Percentiles rank a stretch among this genome's conserved stretches.
phyloP scores from a whole-genome alignment of 2,113 vertebrate species.

The Cyrtonyx montezumae region DNA sequence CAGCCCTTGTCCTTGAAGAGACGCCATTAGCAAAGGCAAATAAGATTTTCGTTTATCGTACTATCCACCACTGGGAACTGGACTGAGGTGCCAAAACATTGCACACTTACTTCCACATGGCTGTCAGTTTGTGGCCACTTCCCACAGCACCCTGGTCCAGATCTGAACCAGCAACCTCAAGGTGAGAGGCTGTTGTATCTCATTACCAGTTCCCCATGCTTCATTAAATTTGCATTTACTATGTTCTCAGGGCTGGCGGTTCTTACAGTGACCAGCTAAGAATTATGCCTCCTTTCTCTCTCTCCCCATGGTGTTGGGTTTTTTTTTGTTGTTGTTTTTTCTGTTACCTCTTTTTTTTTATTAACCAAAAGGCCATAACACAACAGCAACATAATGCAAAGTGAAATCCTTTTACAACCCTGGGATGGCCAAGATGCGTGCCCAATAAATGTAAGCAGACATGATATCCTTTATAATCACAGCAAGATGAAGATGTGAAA shows the following conservation, averaged over 20 bases:
- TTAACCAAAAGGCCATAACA: background rate
- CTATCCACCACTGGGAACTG: background rate
- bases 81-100: background rate
- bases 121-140: constrained; percentile 8
- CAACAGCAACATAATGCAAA: constrained; percentile 68
- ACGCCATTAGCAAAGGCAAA: background rate
- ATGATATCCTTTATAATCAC: constrained; percentile 72
- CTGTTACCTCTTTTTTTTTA: background rate
- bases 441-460: constrained; percentile 68
- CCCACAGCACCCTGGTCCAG: background rate
- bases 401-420: constrained; percentile 60
- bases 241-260: constrained; percentile 6
- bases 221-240: constrained; percentile 60
- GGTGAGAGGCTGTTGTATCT: constrained; percentile 35
- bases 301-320: no score
- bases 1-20: background rate
- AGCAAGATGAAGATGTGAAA: constrained; percentile 71
- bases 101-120: background rate
- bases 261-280: constrained; percentile 32
- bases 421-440: constrained; percentile 55
- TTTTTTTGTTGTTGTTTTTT: no score
- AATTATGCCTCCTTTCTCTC: background rate
- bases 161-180: constrained; percentile 20
- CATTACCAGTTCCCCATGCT: background rate
- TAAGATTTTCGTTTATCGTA: background rate